Conservation (phyloP, 2,113 vertebrate genomes). For the Rhombomys opimus region DNA sequence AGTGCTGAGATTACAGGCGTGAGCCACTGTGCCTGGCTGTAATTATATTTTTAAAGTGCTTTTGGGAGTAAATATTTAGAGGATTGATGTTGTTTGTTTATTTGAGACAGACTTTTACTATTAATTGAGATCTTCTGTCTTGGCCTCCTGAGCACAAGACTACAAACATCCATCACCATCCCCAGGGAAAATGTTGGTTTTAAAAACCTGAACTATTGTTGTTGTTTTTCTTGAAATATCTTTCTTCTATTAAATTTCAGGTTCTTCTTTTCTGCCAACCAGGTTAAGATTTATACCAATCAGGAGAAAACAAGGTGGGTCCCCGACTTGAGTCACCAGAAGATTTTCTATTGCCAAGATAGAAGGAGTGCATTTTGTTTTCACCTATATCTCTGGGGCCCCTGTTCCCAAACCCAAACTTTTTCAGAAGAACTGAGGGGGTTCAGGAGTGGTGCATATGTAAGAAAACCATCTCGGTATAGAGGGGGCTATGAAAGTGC, state of each 20-base stretch:
- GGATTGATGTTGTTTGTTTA: background rate
- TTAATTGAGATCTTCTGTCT: background rate
- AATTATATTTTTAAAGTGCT: background rate
- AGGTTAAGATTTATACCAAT: conserved; percentile 94
- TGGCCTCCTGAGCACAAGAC: background rate
- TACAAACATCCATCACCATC: background rate
- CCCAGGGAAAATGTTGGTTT: background rate
- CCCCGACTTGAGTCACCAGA: background rate
- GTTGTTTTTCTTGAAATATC: conserved; percentile 9
- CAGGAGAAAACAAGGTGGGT: conserved; percentile 94
- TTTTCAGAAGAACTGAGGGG: background rate
- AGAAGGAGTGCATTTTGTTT: background rate
- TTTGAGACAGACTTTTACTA: background rate
- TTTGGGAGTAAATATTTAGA: background rate
- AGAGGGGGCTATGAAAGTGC: background rate
- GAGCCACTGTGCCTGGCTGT: too few relatives aligned
- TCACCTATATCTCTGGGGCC: background rate
- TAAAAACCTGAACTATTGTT: conserved; percentile 5
- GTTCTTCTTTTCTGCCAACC: conserved; percentile 91
- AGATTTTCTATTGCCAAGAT: background rate
- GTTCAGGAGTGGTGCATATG: background rate
- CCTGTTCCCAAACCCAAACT: background rate
- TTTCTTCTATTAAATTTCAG: conserved; percentile 83
- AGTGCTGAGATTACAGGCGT: too few relatives aligned
- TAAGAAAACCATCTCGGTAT: background rate